Evolutionary conservation across 2,888 invertebrate genomes (phyloP), one percentile per base, ranked within the genome.

Genomic region (Tinea pellionella): DNA sequence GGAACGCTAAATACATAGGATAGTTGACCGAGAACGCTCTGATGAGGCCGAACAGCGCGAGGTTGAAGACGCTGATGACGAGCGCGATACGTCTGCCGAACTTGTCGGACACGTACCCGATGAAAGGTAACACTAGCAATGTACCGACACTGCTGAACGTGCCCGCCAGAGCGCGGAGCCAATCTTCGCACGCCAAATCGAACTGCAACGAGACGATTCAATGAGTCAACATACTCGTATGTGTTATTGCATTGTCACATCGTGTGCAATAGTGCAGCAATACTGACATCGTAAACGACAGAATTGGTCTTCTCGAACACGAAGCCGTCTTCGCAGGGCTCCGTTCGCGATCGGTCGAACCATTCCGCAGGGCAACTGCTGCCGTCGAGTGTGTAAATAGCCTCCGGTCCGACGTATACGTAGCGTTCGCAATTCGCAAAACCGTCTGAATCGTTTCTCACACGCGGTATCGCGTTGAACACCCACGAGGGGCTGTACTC

Each of bases 131-230:
- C 8, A 92, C 92, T 60, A 93, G 77, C 62, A 93, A 89, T 59
- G 92, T 92, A 1, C 93, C 93, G 53, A 91, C 77, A 67, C 90
- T 92, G 74, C 89, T 91, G 1, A 93, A 78, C 1, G 93, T 93
- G 1, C 94, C 94, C 3, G 93, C 90, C 63, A 94, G 70, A 0
- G 92, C 89, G 56, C 93, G 80, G 66, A 91, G 89, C 93, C 93
- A 94, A 63, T 90, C 88, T 61, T 90, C 87, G 65, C 93, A 93
- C 12, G 90, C 90, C 3, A 93, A 74, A 65, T 88, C 81, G 68
- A 90, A 92, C 92, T 93, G 70, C 15, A 81, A 80, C 66, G 2
- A 24, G 6, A 24, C 24, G 24, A 24, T 2, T 24, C 24, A 43
- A 24, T 24, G 24, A n/a, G n/a, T n/a, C n/a, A n/a, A n/a, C n/a